Conservation (phyloP, 2,113 vertebrate genomes). For the Euleptes europaea region DNA sequence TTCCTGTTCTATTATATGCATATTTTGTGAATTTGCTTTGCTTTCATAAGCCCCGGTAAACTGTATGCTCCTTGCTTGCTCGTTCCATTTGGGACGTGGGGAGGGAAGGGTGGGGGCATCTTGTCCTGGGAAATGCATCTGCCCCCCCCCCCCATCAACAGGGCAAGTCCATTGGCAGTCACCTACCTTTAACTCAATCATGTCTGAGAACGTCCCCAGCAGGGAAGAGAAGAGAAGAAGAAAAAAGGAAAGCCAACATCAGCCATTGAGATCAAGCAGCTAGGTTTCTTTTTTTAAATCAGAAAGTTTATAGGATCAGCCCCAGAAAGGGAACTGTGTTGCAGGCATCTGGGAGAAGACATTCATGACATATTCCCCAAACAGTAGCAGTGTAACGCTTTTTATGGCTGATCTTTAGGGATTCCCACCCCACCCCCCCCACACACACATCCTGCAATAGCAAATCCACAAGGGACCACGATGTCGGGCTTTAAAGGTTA, state of each 20-base stretch:
- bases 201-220: conserved; percentile 9
- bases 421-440: too few relatives aligned
- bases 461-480: too few relatives aligned
- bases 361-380: too few relatives aligned
- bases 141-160: not conserved
- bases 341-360: not conserved
- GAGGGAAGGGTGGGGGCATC: too few relatives aligned
- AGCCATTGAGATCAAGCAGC: not conserved
- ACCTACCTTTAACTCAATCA: conserved; percentile 63
- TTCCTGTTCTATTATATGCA: not conserved
- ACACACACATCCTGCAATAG: too few relatives aligned
- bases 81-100: not conserved
- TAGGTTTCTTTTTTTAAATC: too few relatives aligned
- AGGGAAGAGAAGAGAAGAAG: not conserved
- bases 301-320: not conserved
- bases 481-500: too few relatives aligned
- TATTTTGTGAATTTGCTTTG: not conserved
- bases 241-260: not conserved
- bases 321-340: too few relatives aligned
- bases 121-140: not conserved
- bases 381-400: too few relatives aligned
- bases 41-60: not conserved
- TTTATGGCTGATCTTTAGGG: too few relatives aligned
- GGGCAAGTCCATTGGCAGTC: not conserved
- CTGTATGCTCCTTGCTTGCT: too few relatives aligned